Conservation (phyloP, 2,888 invertebrate species). For the Pelosia muscerda region DNA sequence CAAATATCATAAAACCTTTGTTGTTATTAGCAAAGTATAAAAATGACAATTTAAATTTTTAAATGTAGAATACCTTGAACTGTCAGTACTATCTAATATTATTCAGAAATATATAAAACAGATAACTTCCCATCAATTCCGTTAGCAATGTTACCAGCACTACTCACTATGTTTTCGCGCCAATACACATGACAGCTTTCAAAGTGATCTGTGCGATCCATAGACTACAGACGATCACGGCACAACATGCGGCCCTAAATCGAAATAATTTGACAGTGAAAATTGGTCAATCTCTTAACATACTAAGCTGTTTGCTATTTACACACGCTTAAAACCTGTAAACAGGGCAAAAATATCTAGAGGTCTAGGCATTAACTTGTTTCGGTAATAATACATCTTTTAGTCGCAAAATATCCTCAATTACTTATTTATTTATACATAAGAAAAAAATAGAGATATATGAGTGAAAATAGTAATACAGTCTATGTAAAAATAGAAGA, state of each 20-base stretch:
- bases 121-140: background rate
- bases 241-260: constrained; percentile 50
- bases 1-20: background rate
- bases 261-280: constrained; percentile 68
- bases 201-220: constrained; percentile 20
- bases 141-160: background rate
- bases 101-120: background rate
- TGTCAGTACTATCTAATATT: background rate
- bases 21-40: background rate
- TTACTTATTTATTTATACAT: no score
- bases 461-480: no score
- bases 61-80: background rate
- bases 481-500: no score
- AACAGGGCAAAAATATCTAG: constrained; percentile 40
- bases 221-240: constrained; percentile 30
- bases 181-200: constrained; percentile 35
- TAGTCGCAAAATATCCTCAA: background rate
- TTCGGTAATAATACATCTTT: background rate
- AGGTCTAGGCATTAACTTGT: constrained; percentile 22
- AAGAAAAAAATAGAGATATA: no score
- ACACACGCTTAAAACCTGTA: constrained; percentile 46
- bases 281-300: constrained; percentile 70
- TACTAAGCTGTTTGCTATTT: constrained; percentile 48
- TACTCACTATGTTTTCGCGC: constrained; percentile 14
- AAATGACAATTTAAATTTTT: background rate